These are phyloP conservation scores for Tetranychus piercei DNA, from an alignment of 2,888 invertebrate genomes.

Conservation along the genomic window DNA sequence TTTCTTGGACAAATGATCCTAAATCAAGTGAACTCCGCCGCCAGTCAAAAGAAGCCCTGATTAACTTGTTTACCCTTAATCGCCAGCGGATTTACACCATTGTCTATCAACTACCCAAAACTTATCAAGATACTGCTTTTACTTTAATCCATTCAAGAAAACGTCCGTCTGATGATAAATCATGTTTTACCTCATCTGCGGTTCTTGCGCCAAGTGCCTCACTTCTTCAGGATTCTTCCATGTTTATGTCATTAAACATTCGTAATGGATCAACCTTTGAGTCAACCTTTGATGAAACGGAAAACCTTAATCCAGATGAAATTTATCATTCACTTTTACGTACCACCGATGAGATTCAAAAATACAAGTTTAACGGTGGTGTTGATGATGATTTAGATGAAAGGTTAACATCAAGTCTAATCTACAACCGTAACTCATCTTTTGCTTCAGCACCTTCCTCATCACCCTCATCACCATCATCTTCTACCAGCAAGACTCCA, in stretches of 20 bases:
- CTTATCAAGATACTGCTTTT: constrained; percentile 26
- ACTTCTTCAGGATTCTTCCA: neutral
- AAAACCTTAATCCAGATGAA: constrained; percentile 45
- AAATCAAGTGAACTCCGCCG: constrained; percentile 45
- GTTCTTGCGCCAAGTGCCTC: neutral
- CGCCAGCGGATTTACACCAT: constrained; percentile 70
- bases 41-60: constrained; percentile 46
- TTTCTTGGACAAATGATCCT: constrained; percentile 52
- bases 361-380: constrained; percentile 51
- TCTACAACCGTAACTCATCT: too few relatives aligned
- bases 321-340: constrained; percentile 59
- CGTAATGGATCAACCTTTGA: neutral
- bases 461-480: neutral
- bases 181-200: neutral
- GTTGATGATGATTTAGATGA: too few relatives aligned
- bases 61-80: constrained; percentile 73
- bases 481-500: neutral
- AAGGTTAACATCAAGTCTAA: constrained; percentile 9
- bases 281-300: constrained; percentile 32
- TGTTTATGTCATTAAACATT: neutral
- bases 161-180: constrained; percentile 20
- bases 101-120: constrained; percentile 35
- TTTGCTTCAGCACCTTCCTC: neutral
- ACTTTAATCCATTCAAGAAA: constrained; percentile 23
- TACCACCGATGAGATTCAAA: constrained; percentile 84